These are phyloP conservation scores for Trachymyrmex septentrionalis DNA, from an alignment of 1,140 invertebrate genomes.

Conservation along the genomic window DNA sequence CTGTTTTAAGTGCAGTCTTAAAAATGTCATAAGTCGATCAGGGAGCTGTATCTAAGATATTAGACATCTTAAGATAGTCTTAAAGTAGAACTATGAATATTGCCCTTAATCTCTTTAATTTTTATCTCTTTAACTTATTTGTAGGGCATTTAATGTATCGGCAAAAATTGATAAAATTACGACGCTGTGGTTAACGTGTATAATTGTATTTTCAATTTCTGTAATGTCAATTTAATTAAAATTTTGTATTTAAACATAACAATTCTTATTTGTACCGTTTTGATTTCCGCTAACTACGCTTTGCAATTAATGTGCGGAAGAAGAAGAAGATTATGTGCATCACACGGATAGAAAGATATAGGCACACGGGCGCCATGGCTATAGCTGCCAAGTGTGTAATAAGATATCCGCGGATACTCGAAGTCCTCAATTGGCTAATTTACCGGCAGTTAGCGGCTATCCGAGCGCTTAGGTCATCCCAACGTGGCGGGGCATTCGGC, in stretches of 20 bases:
- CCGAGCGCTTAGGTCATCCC: conserved; percentile 86
- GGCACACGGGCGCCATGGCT: conserved; percentile 83
- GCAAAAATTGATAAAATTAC: not conserved
- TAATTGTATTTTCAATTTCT: not conserved
- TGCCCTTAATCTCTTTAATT: not conserved
- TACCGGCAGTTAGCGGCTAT: conserved; percentile 86
- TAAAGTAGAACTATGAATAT: no score
- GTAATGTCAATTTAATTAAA: not conserved
- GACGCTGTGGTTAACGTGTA: not conserved
- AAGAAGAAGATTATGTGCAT: conserved; percentile 78
- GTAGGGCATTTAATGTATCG: not conserved
- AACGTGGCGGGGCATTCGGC: conserved; percentile 84
- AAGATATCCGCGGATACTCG: conserved; percentile 87
- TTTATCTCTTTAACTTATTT: not conserved
- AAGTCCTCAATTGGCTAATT: conserved; percentile 87
- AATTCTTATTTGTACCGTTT: not conserved
- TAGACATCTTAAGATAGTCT: no score
- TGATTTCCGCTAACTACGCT: conserved; percentile 23
- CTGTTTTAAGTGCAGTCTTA: no score
- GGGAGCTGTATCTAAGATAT: no score
- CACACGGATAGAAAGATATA: conserved; percentile 71
- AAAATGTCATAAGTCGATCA: no score
- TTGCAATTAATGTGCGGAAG: conserved; percentile 67
- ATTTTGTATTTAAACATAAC: not conserved
- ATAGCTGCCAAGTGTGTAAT: conserved; percentile 86